phyloP scores from a whole-genome alignment of 2,113 vertebrate species.

The Oreochromis aureus region DNA sequence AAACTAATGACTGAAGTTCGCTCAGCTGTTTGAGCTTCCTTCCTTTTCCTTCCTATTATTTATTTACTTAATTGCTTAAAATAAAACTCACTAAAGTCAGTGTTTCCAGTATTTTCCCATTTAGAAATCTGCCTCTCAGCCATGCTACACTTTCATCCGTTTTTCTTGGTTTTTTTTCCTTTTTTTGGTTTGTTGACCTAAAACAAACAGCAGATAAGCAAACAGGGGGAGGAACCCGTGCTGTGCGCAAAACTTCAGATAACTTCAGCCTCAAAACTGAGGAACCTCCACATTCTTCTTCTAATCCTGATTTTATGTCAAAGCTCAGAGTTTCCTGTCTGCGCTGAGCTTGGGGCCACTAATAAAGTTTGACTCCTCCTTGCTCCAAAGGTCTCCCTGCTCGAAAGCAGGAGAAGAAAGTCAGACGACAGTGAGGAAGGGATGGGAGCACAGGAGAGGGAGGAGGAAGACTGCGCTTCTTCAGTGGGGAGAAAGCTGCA shows the following conservation, averaged over 20 bases:
- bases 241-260: not conserved
- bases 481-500: not conserved
- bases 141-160: not conserved
- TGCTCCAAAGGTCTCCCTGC: conserved; percentile 70
- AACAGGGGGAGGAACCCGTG: not conserved
- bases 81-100: not conserved
- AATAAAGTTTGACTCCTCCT: conserved; percentile 62
- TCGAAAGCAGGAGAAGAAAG: conserved; percentile 40
- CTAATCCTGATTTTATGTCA: conserved; percentile 9
- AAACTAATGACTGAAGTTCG: not conserved
- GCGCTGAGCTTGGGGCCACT: conserved; percentile 2
- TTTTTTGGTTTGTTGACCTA: not conserved
- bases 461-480: not conserved
- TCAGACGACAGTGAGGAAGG: not conserved
- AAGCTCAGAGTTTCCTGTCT: conserved; percentile 15
- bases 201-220: conserved; percentile 2
- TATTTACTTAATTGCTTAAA: not conserved
- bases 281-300: conserved; percentile 19
- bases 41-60: not conserved
- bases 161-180: not conserved
- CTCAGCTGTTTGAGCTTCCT: not conserved
- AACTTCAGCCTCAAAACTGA: not conserved
- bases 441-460: conserved; percentile 16
- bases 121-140: not conserved
- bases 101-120: not conserved